Percentiles rank a stretch among this genome's conserved stretches.
These are phyloP conservation scores for Parochlus steinenii DNA, from an alignment of 2,888 invertebrate genomes.

Conservation along the genomic window DNA sequence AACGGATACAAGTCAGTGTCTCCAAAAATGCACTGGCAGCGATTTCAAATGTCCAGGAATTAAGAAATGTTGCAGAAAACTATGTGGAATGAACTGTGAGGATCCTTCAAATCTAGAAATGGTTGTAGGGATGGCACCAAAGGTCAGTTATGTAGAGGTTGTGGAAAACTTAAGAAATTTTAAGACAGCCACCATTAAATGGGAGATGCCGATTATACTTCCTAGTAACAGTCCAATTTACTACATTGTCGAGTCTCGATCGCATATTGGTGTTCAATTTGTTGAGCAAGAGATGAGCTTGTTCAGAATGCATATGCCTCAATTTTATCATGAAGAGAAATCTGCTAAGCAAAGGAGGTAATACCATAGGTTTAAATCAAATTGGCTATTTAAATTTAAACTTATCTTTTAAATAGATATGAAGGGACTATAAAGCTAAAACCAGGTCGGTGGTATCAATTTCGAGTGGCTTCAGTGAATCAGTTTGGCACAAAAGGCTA, in stretches of 20 bases:
- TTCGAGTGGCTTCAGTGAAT: conserved; percentile 60
- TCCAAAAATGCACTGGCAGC: conserved; percentile 23
- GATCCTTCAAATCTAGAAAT: conserved; percentile 40
- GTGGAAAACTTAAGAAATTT: conserved; percentile 31
- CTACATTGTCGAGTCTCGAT: conserved; percentile 51
- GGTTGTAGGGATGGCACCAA: conserved; percentile 40
- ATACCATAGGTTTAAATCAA: neutral
- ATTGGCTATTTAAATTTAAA: conserved; percentile 6
- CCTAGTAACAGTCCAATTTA: conserved; percentile 23
- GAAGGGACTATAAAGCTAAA: conserved; percentile 25
- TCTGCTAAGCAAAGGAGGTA: conserved; percentile 12
- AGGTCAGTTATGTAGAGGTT: conserved; percentile 42
- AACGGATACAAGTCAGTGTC: conserved; percentile 21
- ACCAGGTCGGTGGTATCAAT: conserved; percentile 63
- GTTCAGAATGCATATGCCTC: conserved; percentile 35
- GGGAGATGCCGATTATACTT: conserved; percentile 13
- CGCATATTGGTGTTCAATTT: conserved; percentile 48
- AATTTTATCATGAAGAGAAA: conserved; percentile 23
- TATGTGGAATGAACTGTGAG: conserved; percentile 53
- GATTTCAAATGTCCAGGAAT: conserved; percentile 53
- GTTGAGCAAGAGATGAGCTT: conserved; percentile 43
- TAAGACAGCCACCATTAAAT: conserved; percentile 13
- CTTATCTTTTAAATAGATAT: conserved; percentile 19
- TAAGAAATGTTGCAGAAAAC: conserved; percentile 49
- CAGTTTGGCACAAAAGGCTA: conserved; percentile 54